These are phyloP conservation scores for Natrix natrix DNA, from an alignment of 2,797 vertebrate genomes.

Conservation along the genomic window DNA sequence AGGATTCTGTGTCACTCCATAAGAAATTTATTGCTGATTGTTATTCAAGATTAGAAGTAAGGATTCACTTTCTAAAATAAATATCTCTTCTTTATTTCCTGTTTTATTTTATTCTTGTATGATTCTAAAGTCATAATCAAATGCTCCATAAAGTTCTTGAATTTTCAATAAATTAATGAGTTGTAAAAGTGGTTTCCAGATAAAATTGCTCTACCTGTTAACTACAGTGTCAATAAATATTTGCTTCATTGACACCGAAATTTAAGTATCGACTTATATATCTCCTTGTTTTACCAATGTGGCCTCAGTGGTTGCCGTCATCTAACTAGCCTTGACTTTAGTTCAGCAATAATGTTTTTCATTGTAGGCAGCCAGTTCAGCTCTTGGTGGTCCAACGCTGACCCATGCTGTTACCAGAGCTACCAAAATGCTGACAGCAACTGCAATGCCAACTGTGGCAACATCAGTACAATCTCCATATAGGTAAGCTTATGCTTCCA, in stretches of 20 bases:
- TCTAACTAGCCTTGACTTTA: neutral
- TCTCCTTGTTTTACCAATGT: neutral
- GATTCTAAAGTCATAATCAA: neutral
- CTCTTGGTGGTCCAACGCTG: conserved; percentile 93
- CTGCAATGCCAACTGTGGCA: conserved; percentile 97
- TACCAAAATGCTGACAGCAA: conserved; percentile 99
- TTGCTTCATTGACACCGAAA: neutral
- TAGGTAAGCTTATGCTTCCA: conserved; percentile 75
- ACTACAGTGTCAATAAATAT: neutral
- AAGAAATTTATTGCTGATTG: conserved; percentile 99
- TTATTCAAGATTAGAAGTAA: conserved; percentile 95
- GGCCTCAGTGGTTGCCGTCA: neutral
- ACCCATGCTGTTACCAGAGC: conserved; percentile 98
- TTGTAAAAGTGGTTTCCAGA: neutral
- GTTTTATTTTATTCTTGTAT: neutral
- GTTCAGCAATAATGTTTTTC: conserved; percentile 15
- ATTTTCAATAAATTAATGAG: neutral
- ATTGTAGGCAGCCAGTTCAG: conserved; percentile 90
- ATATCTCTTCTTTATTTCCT: neutral
- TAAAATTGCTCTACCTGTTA: neutral
- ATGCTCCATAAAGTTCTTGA: neutral
- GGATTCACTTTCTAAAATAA: conserved; percentile 30
- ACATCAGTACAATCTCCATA: conserved; percentile 99
- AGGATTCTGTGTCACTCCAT: conserved; percentile 98
- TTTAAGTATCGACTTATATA: neutral